phyloP scores from a whole-genome alignment of 2,888 invertebrate species.

The Cistogaster globosa region DNA sequence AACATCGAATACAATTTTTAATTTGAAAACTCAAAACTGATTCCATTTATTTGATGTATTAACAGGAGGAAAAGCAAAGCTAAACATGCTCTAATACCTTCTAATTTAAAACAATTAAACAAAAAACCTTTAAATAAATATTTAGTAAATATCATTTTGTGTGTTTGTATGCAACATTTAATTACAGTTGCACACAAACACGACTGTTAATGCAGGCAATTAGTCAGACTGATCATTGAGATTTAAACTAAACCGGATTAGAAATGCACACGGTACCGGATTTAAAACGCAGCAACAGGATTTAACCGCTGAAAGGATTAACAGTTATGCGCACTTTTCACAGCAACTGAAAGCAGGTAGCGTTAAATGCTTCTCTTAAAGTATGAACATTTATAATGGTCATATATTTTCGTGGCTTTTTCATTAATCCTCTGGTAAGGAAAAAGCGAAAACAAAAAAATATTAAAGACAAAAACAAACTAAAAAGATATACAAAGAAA shows the following conservation, averaged over 20 bases:
- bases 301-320: constrained; percentile 66
- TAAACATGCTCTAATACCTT: not conserved
- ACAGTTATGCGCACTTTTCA: constrained; percentile 3
- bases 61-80: no score
- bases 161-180: not conserved
- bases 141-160: constrained; percentile 17
- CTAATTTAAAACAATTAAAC: not conserved
- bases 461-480: not conserved
- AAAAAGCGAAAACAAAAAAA: not conserved
- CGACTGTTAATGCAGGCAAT: not conserved
- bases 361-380: no score
- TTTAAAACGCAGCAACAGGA: constrained; percentile 35
- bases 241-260: constrained; percentile 60
- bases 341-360: constrained; percentile 7
- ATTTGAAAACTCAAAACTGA: not conserved
- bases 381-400: not conserved
- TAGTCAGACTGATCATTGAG: constrained; percentile 47
- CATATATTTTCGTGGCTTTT: constrained; percentile 4
- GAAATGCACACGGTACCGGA: constrained; percentile 46
- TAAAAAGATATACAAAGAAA: not conserved
- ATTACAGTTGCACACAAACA: not conserved
- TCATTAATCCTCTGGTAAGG: constrained; percentile 38
- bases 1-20: not conserved
- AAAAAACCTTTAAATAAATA: constrained; percentile 7
- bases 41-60: no score